Evolutionary conservation across 2,797 vertebrate genomes (phyloP), one percentile per base, ranked within the genome.

Genomic region (Gymnoscopelus microlampas): DNA sequence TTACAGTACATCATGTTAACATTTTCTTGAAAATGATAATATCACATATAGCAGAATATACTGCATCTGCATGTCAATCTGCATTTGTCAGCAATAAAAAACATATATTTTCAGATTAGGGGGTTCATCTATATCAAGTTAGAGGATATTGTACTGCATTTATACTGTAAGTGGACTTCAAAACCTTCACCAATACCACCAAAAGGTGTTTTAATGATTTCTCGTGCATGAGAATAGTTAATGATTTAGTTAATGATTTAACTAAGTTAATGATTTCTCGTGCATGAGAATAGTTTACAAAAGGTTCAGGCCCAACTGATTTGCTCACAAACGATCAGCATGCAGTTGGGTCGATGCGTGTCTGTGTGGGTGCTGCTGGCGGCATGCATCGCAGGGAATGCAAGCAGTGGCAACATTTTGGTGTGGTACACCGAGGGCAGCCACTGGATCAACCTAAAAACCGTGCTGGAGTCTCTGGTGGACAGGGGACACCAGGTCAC

Each of bases 401-500:
- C 14, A 39, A 53, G 80, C 0, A 74, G 83, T 15, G 94, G 85
- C 3, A 95, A 95, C 0, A 84, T 97, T 63, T 63, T 97, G 81
- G 90, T 97, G 74, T 96, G 95, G 95, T 95, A 94, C 81, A 85
- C 91, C 0, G 95, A 96, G 53, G 94, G 85, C 60, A 97, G 96
- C 72, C 95, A 96, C 76, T 96, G 95, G 96, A 84, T 96, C 79
- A 96, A 96, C 55, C 79, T 95, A 82, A 94, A 95, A 82, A 71
- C 73, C 0, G 73, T 97, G 63, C 68, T 95, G 68, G 86, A 94
- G 68, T 84, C 89, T 0, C 59, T 97, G 70, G 76, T 87, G 2
- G 81, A 44, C 61, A 93, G 90, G 0, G 94, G 94, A 68, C 95
- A 96, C 78, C 80, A 63, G 0, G 89, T 96, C 59, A 95, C 92